These are phyloP conservation scores for Lapara coniferarum DNA, from an alignment of 2,888 invertebrate genomes.

Conservation along the genomic window DNA sequence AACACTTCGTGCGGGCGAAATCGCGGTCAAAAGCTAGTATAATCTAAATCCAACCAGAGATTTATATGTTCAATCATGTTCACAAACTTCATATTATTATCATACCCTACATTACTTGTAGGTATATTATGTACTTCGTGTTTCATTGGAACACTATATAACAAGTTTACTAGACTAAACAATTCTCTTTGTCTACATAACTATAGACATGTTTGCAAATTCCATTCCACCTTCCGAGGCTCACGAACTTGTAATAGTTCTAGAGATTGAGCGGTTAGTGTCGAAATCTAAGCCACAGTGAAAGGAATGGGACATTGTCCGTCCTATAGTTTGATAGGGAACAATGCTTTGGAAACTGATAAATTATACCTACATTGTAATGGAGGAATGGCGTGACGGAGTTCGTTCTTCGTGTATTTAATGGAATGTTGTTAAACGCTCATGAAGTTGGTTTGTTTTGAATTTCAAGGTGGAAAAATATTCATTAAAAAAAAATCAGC, in stretches of 20 bases:
- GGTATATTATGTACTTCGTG: neutral
- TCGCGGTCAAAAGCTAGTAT: no score
- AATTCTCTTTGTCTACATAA: neutral
- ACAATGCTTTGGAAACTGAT: constrained; percentile 20
- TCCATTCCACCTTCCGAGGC: neutral
- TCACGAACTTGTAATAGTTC: constrained; percentile 32
- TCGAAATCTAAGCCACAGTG: constrained; percentile 70
- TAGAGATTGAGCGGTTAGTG: constrained; percentile 56
- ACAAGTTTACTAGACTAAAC: neutral
- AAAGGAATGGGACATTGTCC: constrained; percentile 64
- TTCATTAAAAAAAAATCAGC: no score
- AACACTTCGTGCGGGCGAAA: no score
- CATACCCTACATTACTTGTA: neutral
- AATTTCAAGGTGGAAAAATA: no score
- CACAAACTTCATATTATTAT: neutral
- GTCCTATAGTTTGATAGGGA: constrained; percentile 34
- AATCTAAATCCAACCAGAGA: no score
- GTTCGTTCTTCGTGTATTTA: neutral
- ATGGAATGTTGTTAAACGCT: no score
- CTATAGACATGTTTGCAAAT: neutral
- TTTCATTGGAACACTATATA: neutral
- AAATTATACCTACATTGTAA: constrained; percentile 17
- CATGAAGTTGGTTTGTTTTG: no score
- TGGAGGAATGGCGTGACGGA: constrained; percentile 5
- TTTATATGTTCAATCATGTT: no score